Conservation (phyloP, 1,140 invertebrate genomes). For the Drosophila paulistorum region DNA sequence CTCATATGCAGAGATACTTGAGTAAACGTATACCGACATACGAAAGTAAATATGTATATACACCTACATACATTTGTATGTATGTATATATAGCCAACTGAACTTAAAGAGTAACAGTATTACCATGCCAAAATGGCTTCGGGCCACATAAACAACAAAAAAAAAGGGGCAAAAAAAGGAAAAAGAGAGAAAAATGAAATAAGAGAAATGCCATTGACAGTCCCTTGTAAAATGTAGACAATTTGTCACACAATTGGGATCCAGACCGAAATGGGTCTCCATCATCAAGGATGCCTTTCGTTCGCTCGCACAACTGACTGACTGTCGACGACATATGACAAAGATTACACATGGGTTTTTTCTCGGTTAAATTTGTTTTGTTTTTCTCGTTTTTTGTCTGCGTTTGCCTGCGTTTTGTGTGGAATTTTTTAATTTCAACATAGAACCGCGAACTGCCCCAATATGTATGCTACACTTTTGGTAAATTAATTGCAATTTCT, state of each 20-base stretch:
- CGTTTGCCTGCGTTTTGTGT: slow-evolving; percentile 45
- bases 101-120: slow-evolving; percentile 7
- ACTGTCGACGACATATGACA: slow-evolving; percentile 59
- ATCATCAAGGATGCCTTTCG: slow-evolving; percentile 11
- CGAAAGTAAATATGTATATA: not conserved
- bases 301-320: slow-evolving; percentile 8
- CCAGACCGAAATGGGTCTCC: slow-evolving; percentile 34
- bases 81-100: not conserved
- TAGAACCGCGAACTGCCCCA: slow-evolving; percentile 2
- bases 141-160: not conserved
- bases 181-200: slow-evolving; percentile 17
- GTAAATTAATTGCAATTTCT: slow-evolving; percentile 69
- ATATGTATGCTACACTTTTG: slow-evolving; percentile 39
- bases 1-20: not conserved
- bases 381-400: slow-evolving; percentile 11
- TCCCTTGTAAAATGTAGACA: slow-evolving; percentile 61
- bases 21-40: not conserved
- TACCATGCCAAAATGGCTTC: slow-evolving; percentile 8
- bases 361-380: not conserved
- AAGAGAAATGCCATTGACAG: slow-evolving; percentile 39
- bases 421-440: slow-evolving; percentile 77
- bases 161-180: not conserved
- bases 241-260: slow-evolving; percentile 76
- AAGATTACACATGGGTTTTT: slow-evolving; percentile 43
- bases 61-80: not conserved